Conservation (phyloP, 2,888 invertebrate species). For the Anorthoa munda region DNA sequence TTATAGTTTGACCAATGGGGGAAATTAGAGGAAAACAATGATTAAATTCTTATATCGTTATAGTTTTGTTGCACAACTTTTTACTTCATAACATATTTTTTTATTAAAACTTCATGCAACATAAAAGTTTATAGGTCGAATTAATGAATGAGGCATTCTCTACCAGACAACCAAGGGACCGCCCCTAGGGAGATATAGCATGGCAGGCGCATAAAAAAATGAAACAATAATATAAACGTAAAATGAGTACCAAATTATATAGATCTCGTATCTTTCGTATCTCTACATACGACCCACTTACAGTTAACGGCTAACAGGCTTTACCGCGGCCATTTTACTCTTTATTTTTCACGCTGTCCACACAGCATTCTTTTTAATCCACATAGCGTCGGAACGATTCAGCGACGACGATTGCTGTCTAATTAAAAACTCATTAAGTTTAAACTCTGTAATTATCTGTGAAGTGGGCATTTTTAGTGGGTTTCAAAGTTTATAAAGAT, state of each 20-base stretch:
- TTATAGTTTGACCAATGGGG: not conserved
- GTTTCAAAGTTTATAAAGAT: slow-evolving; percentile 2
- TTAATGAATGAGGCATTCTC: too few species aligned
- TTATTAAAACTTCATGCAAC: too few species aligned
- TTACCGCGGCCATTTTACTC: slow-evolving; percentile 37
- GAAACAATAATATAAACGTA: too few species aligned
- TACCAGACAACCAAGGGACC: too few species aligned
- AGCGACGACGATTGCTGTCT: slow-evolving; percentile 49
- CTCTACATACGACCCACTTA: slow-evolving; percentile 30
- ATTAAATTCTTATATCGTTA: too few species aligned
- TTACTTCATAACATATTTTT: not conserved
- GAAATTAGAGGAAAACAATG: not conserved
- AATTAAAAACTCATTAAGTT: slow-evolving; percentile 66
- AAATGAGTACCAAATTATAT: too few species aligned
- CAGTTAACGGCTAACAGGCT: slow-evolving; percentile 41
- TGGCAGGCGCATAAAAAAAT: too few species aligned
- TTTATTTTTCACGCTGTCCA: slow-evolving; percentile 51
- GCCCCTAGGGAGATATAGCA: too few species aligned
- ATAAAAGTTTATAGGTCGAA: too few species aligned
- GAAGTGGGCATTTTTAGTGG: slow-evolving; percentile 32
- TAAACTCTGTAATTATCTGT: slow-evolving; percentile 54
- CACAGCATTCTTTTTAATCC: slow-evolving; percentile 59
- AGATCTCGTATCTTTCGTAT: not conserved
- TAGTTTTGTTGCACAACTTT: not conserved
- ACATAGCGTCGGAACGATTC: slow-evolving; percentile 46